Evolutionary conservation across 2,888 invertebrate genomes (phyloP), one percentile per base, ranked within the genome.

Genomic region (Prostheceraeus crozeri): DNA sequence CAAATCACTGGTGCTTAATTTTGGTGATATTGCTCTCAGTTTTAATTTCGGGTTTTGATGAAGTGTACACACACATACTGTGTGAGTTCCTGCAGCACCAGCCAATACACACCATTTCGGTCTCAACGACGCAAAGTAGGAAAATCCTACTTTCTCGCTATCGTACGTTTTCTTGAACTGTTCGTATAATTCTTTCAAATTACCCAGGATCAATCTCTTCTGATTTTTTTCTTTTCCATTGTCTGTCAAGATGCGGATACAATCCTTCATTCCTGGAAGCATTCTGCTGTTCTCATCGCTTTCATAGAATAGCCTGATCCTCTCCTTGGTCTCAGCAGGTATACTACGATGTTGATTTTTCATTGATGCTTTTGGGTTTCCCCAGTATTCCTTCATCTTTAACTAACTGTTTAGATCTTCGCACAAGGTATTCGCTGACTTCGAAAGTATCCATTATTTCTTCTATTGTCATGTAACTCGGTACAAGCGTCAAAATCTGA

Each of bases 21-120:
- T n/a, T 33, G 33, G 8, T 33, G 33, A 11, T 8, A 33, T 33
- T n/a, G 33, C 33, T n/a, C 33, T 8, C 8, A n/a, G 40, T n/a
- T 40, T 40, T 21, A 40, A n/a, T n/a, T 40, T 40, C 19, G 40
- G 40, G 40, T 40, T 40, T n/a, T 40, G 40, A n/a, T 40, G 40
- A 21, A 16, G 40, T 4, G n/a, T 40, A 40, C 40, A 40, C 4
- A 40, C 40, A 40, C 40, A 40, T 6, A 40, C n/a, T 16, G 40
- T 40, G n/a, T 40, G 40, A 16, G 40, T 40, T 6, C 40, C 40
- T 8, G 40, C 8, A 8, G 40, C 40, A 4, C 40, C 40, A 16
- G 40, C 40, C n/a, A 40, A n/a, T 16, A 40, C n/a, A n/a, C 40
- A 40, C 40, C n/a, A 40, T 40, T 40, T 40, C 19, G 40, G 40